Conservation (phyloP, 2,113 vertebrate genomes). For the Python bivittatus region DNA sequence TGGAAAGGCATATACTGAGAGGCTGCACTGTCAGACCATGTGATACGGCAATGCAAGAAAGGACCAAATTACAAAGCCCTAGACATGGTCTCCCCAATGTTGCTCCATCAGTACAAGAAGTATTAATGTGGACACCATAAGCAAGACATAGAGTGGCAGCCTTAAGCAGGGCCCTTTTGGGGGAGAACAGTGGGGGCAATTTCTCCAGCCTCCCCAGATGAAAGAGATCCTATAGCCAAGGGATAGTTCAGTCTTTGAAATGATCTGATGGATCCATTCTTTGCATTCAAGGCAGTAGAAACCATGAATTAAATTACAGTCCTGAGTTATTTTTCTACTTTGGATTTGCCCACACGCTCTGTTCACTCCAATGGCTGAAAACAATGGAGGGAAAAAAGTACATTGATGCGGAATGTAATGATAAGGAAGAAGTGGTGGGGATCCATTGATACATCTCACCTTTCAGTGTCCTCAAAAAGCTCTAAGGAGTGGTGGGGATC, state of each 20-base stretch:
- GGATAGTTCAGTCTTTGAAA: no score
- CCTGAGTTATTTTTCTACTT: not conserved
- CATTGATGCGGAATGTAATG: not conserved
- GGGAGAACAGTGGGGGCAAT: no score
- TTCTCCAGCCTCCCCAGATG: no score
- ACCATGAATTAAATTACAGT: not conserved
- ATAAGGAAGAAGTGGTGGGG: not conserved
- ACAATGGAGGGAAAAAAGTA: not conserved
- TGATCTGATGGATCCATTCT: not conserved
- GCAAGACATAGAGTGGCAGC: no score
- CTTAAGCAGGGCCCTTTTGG: no score
- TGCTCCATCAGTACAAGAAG: not conserved
- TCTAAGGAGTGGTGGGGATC: not conserved
- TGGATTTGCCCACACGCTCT: not conserved
- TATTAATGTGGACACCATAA: no score
- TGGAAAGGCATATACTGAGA: no score
- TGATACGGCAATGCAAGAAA: not conserved
- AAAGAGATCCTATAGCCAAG: no score
- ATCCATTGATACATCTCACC: not conserved
- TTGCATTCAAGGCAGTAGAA: not conserved
- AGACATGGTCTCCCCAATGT: not conserved
- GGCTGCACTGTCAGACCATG: not conserved
- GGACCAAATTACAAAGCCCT: not conserved
- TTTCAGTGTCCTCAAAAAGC: not conserved
- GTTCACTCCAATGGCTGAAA: not conserved